These are phyloP conservation scores for Dermochelys coriacea DNA, from an alignment of 2,797 vertebrate species.

Conservation along the genomic window DNA sequence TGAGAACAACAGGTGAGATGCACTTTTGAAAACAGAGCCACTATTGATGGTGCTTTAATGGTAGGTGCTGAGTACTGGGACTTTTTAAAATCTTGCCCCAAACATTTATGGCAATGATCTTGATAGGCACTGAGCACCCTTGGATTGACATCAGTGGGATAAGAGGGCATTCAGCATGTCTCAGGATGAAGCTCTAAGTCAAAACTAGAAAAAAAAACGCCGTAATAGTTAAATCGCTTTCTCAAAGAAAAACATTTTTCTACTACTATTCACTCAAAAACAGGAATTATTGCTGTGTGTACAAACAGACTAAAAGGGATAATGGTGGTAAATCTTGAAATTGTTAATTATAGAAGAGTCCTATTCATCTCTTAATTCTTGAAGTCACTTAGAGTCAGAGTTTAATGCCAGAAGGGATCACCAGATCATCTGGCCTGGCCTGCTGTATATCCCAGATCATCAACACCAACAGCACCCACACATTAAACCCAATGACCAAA, in stretches of 20 bases:
- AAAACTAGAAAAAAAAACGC: neutral
- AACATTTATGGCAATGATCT: neutral
- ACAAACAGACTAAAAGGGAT: neutral
- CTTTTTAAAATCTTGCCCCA: neutral
- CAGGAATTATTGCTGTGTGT: accelerated
- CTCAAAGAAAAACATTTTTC: neutral
- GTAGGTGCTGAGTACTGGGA: neutral
- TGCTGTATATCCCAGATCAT: too few relatives aligned
- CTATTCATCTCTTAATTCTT: neutral
- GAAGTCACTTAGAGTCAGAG: neutral
- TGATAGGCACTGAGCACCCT: neutral
- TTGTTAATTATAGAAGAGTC: neutral
- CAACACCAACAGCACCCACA: too few relatives aligned
- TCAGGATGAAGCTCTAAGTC: neutral
- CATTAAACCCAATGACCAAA: too few relatives aligned
- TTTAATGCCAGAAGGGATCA: too few relatives aligned
- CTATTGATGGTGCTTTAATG: neutral
- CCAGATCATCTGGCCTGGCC: too few relatives aligned
- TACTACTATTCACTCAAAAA: neutral
- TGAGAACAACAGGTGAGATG: neutral
- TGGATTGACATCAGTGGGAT: neutral
- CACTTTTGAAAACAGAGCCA: neutral
- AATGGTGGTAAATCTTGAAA: neutral
- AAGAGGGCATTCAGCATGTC: neutral
- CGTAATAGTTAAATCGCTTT: neutral